Evolutionary conservation across 2,888 invertebrate genomes (phyloP).

Genomic region (Eucera pruinosa): DNA sequence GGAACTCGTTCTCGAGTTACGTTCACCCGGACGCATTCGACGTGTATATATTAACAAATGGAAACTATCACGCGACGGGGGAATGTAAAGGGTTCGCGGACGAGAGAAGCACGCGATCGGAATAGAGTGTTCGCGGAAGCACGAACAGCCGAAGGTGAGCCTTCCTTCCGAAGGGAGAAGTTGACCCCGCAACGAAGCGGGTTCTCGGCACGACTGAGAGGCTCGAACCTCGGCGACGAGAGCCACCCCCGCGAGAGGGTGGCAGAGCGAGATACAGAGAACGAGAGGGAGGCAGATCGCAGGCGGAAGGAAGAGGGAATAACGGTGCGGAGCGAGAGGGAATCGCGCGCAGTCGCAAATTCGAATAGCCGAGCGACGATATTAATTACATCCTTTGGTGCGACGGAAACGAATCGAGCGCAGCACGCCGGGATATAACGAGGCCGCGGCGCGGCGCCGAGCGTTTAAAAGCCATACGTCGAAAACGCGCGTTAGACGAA

Average conservation of each 20-base stretch:
- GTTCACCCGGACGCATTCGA: too few species aligned
- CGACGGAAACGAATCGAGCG: slow-evolving; percentile 64
- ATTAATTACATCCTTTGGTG: slow-evolving; percentile 74
- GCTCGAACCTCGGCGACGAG: slow-evolving; percentile 77
- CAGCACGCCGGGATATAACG: slow-evolving; percentile 51
- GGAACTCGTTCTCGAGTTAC: too few species aligned
- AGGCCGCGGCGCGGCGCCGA: slow-evolving; percentile 15
- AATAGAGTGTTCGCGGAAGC: neutral
- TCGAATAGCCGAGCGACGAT: slow-evolving; percentile 68
- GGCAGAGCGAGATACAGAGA: slow-evolving; percentile 60
- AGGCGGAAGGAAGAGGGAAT: slow-evolving; percentile 46
- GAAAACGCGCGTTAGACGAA: neutral
- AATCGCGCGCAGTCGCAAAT: slow-evolving; percentile 78
- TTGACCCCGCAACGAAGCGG: slow-evolving; percentile 79
- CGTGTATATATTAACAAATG: too few species aligned
- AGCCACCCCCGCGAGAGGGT: slow-evolving; percentile 72
- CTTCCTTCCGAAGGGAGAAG: slow-evolving; percentile 62
- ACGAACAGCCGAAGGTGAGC: slow-evolving; percentile 18
- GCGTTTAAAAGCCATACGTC: slow-evolving; percentile 36
- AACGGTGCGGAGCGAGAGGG: slow-evolving; percentile 37
- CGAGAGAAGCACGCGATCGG: too few species aligned
- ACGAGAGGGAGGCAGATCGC: slow-evolving; percentile 49
- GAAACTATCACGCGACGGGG: too few species aligned
- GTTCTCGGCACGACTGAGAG: slow-evolving; percentile 81
- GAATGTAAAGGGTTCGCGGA: too few species aligned